Conservation (phyloP, 2,113 vertebrate genomes). For the Periophthalmus modestus region DNA sequence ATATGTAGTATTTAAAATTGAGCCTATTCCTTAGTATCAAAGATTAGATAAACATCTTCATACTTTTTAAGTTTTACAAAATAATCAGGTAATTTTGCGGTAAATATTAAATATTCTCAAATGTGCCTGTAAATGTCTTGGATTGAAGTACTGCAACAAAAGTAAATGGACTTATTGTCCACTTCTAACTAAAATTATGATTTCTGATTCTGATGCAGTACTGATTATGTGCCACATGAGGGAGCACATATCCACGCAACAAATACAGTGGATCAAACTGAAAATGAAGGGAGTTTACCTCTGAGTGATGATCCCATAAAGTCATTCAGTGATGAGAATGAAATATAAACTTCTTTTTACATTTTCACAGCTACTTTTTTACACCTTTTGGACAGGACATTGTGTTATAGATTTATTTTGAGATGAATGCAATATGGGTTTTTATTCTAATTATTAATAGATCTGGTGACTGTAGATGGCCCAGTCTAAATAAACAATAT, state of each 20-base stretch:
- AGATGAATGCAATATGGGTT: background rate
- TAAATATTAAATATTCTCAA: too few species aligned
- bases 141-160: too few species aligned
- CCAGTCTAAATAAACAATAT: background rate
- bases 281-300: constrained; percentile 11
- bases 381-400: background rate
- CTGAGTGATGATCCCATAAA: constrained; percentile 7
- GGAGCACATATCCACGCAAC: constrained; percentile 44
- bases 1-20: too few species aligned
- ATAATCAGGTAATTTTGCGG: too few species aligned
- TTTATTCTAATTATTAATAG: background rate
- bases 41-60: too few species aligned
- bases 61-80: too few species aligned
- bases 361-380: background rate
- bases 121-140: too few species aligned
- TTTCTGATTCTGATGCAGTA: constrained; percentile 25
- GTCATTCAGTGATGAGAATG: background rate
- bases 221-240: constrained; percentile 54
- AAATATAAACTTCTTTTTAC: background rate
- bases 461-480: background rate
- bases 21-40: too few species aligned
- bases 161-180: too few species aligned
- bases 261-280: constrained; percentile 15
- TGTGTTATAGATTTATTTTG: background rate
- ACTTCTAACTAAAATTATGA: background rate